Evolutionary conservation across 2,888 invertebrate species (phyloP).

Genomic region (Marronus borbonicus): DNA sequence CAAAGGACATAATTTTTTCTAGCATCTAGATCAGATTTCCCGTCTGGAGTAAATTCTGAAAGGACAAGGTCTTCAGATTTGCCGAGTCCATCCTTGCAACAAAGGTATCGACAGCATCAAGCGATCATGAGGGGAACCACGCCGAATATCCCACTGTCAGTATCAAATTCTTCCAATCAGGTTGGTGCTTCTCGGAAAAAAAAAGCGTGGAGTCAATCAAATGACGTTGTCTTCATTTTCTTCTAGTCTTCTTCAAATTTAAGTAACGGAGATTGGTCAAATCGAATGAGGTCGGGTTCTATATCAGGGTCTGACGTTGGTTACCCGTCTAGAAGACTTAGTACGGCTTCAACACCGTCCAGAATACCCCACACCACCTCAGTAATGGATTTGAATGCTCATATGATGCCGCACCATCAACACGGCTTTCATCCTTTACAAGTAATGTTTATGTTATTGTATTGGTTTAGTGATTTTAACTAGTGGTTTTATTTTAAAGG

Average conservation of each 20-base stretch:
- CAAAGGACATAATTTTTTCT: conserved; percentile 35
- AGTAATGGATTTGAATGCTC: conserved; percentile 73
- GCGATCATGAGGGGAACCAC: conserved; percentile 71
- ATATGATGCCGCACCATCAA: conserved; percentile 61
- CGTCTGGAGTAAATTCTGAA: conserved; percentile 59
- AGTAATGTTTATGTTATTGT: conserved; percentile 17
- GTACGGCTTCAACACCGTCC: conserved; percentile 64
- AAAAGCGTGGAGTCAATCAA: neutral
- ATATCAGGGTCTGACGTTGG: conserved; percentile 66
- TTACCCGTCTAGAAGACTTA: conserved; percentile 63
- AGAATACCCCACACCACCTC: conserved; percentile 70
- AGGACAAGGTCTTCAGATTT: conserved; percentile 57
- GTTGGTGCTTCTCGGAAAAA: conserved; percentile 51
- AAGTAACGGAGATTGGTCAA: conserved; percentile 58
- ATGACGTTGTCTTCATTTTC: neutral
- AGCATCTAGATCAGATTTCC: conserved; percentile 64
- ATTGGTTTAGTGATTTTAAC: neutral
- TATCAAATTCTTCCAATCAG: conserved; percentile 65
- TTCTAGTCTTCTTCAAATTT: conserved; percentile 32
- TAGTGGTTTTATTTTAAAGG: conserved; percentile 69
- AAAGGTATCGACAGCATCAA: conserved; percentile 75
- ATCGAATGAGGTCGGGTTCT: conserved; percentile 62
- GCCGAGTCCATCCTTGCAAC: conserved; percentile 71
- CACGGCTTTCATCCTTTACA: conserved; percentile 72
- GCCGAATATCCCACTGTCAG: conserved; percentile 67